These are phyloP conservation scores for Todiramphus chloris DNA, from an alignment of 2,113 vertebrate genomes.

Conservation along the genomic window DNA sequence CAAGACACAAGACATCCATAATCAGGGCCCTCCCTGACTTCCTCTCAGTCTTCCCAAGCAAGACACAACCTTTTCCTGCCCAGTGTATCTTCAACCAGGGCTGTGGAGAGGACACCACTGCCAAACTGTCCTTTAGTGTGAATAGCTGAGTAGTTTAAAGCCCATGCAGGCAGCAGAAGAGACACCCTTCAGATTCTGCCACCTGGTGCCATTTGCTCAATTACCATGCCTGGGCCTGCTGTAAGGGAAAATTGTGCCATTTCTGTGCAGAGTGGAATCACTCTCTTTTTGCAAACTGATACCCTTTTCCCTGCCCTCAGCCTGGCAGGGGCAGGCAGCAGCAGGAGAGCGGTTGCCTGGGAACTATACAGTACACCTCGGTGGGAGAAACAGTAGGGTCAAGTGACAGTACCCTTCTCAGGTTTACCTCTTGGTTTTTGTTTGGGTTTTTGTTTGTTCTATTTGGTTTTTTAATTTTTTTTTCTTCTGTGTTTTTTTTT, in stretches of 20 bases:
- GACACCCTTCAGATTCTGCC: not conserved
- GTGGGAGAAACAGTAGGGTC: not conserved
- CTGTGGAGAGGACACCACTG: not conserved
- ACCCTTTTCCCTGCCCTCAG: not conserved
- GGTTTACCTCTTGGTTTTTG: not conserved
- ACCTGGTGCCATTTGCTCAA: not conserved
- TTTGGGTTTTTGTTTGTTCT: not conserved
- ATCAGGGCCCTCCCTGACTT: not conserved
- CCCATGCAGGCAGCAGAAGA: not conserved
- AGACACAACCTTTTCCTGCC: not conserved
- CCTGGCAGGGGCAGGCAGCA: not conserved
- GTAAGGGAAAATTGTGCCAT: not conserved
- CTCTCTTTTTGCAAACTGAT: not conserved
- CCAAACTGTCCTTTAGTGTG: not conserved
- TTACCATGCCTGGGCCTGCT: not conserved
- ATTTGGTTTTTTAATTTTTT: not conserved
- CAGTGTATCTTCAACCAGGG: not conserved
- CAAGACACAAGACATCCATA: not conserved
- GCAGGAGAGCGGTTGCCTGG: slow-evolving; percentile 16
- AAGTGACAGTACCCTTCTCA: slow-evolving; percentile 32
- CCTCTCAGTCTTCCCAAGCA: not conserved
- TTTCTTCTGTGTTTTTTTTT: not conserved
- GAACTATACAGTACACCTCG: not conserved
- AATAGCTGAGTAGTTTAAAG: not conserved
- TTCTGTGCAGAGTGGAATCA: not conserved